A percentile compares a stretch with the other conserved stretches of the same genome.
Conservation (phyloP, 2,113 vertebrate genomes). For the Trichechus manatus region DNA sequence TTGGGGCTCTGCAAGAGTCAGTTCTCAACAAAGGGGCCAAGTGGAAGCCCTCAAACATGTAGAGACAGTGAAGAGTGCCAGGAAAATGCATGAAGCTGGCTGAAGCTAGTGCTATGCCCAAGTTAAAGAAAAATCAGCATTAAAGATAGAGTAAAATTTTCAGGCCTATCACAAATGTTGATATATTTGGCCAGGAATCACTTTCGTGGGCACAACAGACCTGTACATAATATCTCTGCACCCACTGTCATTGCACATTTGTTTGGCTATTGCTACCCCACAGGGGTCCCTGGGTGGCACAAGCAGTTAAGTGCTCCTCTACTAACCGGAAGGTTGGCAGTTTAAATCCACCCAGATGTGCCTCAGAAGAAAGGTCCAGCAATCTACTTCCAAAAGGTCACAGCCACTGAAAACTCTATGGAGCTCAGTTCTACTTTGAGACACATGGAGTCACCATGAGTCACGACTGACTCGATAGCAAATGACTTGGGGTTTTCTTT, state of each 20-base stretch:
- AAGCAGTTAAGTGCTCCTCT: too few species aligned
- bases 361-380: too few species aligned
- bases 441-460: too few species aligned
- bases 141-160: neutral
- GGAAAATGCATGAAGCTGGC: neutral
- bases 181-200: neutral
- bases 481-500: too few species aligned
- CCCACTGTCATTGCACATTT: neutral
- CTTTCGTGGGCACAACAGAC: neutral
- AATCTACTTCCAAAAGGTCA: too few species aligned
- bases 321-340: too few species aligned
- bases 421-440: too few species aligned
- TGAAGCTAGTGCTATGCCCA: neutral
- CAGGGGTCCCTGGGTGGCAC: too few species aligned
- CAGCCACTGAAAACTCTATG: too few species aligned
- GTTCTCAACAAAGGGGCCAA: neutral
- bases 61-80: neutral
- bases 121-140: slow-evolving; percentile 22
- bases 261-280: neutral
- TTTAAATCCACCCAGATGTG: too few species aligned
- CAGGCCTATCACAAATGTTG: neutral
- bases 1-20: neutral
- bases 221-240: rapidly evolving
- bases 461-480: neutral
- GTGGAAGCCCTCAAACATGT: neutral